Base-by-base conservation (phyloP, 2,113 vertebrate genomes). In the Smithornis capensis region DNA sequence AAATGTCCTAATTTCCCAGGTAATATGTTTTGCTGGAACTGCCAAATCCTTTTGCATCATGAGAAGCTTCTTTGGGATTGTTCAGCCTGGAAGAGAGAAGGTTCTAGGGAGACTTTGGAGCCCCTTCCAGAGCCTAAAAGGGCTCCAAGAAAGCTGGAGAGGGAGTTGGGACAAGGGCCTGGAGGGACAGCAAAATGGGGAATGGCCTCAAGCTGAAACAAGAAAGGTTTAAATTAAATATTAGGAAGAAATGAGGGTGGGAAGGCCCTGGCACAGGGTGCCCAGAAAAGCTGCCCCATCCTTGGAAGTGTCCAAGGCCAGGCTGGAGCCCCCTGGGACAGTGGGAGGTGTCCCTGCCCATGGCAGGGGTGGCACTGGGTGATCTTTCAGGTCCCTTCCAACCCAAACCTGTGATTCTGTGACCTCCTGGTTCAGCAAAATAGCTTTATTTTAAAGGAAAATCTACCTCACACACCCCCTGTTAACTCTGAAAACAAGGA, bases 201-300 rank as follows among this genome's bases (percentile, higher is more conserved):
- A 87, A 87, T 56, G 56, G 40, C 19, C 37, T 4, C 18, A 2
- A 1, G 33, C 1, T 40, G 28, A 2, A 5, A 2, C 7, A 62
- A 29, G 10, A n/a, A 0, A 40, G 12, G 28, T 1, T 2, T 33
- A 0, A 28, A 0, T 62, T 5, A 40, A 47, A 62, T 9, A 0
- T 40, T 13, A 4, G 62, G 11, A 1, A 5, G 40, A 2, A 70
- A 35, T 4, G 1, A 79, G 49, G 44, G 52, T 50, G 83, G 35
- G 44, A 1, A 75, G 60, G 25, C 4, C 8, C 64, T 69, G 84
- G 27, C 2, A 7, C 3, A 4, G 55, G 2, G 1, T 87, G 1
- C 3, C 38, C 73, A 87, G 73, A 77, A 14, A 5, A 23, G 63
- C 73, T 87, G 64, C n/a, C 67, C 84, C 57, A 88, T 64, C 76